Percentiles rank a stretch among this genome's conserved stretches.
phyloP scores from a whole-genome alignment of 2,113 vertebrate genomes.

The Suricata suricatta region DNA sequence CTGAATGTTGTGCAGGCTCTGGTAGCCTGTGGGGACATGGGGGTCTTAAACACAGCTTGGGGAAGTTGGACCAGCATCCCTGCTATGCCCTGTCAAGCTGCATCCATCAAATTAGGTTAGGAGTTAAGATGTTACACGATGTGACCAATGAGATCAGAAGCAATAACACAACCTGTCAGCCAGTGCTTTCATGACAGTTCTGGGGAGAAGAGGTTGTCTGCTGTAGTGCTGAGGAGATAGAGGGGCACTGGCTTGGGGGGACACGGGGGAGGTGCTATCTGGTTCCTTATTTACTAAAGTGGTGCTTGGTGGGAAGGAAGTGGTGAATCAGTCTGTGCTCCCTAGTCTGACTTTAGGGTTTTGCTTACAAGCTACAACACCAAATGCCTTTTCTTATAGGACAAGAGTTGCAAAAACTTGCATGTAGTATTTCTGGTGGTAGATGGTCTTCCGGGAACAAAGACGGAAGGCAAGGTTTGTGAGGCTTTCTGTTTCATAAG shows the following conservation, averaged over 20 bases:
- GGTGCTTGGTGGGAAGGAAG: neutral
- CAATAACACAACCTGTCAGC: slow-evolving; percentile 41
- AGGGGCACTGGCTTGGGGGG: neutral
- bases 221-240: neutral
- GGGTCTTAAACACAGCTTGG: neutral
- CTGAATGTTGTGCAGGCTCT: neutral
- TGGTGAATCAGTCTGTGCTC: neutral
- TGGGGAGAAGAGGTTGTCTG: neutral
- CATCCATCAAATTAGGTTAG: slow-evolving; percentile 65
- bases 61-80: neutral
- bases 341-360: neutral
- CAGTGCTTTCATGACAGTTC: slow-evolving; percentile 26
- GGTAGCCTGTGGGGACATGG: neutral
- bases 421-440: neutral
- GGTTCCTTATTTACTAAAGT: neutral
- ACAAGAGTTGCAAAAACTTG: neutral
- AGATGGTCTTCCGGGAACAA: neutral
- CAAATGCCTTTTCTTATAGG: neutral
- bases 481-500: neutral
- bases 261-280: fast-evolving
- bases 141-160: slow-evolving; percentile 72
- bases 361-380: neutral
- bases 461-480: neutral
- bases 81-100: slow-evolving; percentile 64
- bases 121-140: slow-evolving; percentile 71